These are phyloP conservation scores for Podarcis raffonei DNA, from an alignment of 2,113 vertebrate genomes.

Conservation along the genomic window DNA sequence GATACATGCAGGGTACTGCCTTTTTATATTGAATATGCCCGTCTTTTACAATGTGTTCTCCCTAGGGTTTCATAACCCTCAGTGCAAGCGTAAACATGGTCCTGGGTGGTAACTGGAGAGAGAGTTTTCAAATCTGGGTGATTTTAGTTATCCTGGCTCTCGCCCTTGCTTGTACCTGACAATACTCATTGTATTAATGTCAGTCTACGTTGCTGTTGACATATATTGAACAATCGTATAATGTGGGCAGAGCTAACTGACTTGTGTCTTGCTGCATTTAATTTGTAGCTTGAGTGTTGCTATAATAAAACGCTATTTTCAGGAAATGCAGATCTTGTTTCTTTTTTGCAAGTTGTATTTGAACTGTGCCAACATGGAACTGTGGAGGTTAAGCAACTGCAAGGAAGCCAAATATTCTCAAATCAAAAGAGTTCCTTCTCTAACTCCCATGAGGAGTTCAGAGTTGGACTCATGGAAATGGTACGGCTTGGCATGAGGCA, in stretches of 20 bases:
- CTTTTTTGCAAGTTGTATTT: neutral
- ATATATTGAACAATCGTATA: no score
- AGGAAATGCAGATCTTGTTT: neutral
- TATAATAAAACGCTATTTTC: neutral
- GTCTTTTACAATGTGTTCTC: neutral
- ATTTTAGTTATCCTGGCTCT: no score
- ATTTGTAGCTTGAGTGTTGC: neutral
- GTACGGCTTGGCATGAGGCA: neutral
- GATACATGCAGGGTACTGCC: no score
- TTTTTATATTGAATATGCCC: no score
- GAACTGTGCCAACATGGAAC: neutral
- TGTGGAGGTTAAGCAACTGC: neutral
- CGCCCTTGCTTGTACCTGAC: neutral
- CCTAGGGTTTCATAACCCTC: neutral
- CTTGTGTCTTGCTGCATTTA: neutral
- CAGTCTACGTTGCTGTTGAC: neutral
- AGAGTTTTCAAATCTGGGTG: neutral
- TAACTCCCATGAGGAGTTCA: neutral
- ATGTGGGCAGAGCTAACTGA: neutral
- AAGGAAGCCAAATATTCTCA: neutral
- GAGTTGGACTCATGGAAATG: neutral
- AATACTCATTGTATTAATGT: neutral
- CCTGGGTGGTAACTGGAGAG: no score
- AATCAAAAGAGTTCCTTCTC: neutral
- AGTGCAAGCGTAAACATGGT: neutral